Conservation (phyloP, 1,140 invertebrate species). For the Zaprionus gabonicus region DNA sequence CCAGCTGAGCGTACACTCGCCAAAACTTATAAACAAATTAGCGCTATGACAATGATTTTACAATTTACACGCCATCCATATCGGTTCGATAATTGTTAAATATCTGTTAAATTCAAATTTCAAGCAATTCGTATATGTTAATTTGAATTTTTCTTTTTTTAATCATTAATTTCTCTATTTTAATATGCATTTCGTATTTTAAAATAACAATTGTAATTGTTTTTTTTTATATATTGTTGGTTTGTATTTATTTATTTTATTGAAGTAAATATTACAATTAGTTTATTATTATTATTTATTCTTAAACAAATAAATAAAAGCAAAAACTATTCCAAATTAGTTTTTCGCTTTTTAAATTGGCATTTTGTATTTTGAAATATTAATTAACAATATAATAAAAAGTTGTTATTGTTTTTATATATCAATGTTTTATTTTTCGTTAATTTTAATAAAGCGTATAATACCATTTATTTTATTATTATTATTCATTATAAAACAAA, state of each 20-base stretch:
- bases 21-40: conserved; percentile 60
- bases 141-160: conserved; percentile 5
- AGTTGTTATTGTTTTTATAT: no score
- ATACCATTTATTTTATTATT: no score
- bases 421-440: no score
- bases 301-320: no score
- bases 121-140: conserved; percentile 34
- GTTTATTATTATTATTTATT: no score
- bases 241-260: background rate
- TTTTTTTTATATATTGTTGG: background rate
- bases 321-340: no score
- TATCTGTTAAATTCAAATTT: conserved; percentile 18
- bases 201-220: background rate
- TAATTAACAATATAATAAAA: no score
- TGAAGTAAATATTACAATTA: no score
- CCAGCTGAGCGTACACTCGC: conserved; percentile 2
- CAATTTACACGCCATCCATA: conserved; percentile 15
- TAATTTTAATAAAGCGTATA: no score
- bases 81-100: conserved; percentile 1
- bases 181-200: background rate
- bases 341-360: no score
- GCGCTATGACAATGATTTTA: conserved; percentile 43
- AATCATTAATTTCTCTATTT: background rate
- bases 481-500: no score
- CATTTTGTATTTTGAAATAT: no score